These are phyloP conservation scores for Strigamia transsilvanica DNA, from an alignment of 2,888 invertebrate genomes.

Conservation along the genomic window DNA sequence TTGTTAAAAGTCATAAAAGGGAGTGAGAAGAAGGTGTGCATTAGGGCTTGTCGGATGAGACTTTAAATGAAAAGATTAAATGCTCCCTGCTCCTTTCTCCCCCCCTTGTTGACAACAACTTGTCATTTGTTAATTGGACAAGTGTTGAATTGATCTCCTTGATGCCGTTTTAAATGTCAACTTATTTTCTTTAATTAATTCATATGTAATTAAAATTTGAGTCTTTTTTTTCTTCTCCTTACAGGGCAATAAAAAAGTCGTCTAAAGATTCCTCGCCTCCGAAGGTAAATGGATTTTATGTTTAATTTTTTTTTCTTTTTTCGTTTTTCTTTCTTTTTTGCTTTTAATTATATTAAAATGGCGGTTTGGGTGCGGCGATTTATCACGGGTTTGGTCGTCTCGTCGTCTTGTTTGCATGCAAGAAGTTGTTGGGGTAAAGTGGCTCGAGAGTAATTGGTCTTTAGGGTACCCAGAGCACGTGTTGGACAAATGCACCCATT, in stretches of 20 bases:
- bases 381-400: constrained; percentile 10
- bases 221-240: background rate
- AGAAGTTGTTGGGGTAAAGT: constrained; percentile 23
- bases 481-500: constrained; percentile 29
- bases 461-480: constrained; percentile 33
- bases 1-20: constrained; percentile 23
- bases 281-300: constrained; percentile 28
- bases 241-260: constrained; percentile 27
- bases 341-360: background rate
- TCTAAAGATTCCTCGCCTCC: constrained; percentile 29
- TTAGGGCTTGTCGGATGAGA: constrained; percentile 15
- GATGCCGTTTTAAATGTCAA: background rate
- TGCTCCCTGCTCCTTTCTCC: background rate
- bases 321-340: background rate
- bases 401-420: background rate
- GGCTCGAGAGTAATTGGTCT: constrained; percentile 25
- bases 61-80: constrained; percentile 3
- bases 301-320: background rate
- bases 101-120: constrained; percentile 12
- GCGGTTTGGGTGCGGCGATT: background rate
- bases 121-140: constrained; percentile 5
- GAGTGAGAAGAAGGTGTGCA: constrained; percentile 24
- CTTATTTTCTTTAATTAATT: constrained; percentile 5
- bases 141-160: constrained; percentile 8
- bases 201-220: constrained; percentile 12